A percentile compares a stretch with the other conserved stretches of the same genome.
phyloP scores from a whole-genome alignment of 1,140 invertebrate species.

The Camponotus floridanus region DNA sequence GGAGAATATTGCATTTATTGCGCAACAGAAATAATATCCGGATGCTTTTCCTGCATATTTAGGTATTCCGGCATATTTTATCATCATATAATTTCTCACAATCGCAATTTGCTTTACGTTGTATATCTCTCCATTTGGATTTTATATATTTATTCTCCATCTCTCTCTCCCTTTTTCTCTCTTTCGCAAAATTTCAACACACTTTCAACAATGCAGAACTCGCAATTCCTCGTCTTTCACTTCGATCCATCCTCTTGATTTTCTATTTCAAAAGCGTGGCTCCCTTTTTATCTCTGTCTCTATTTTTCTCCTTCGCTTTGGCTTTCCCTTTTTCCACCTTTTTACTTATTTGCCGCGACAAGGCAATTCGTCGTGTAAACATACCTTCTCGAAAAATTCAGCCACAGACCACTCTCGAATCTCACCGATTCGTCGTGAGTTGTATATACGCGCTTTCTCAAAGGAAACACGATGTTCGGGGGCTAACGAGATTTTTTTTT shows the following conservation, averaged over 20 bases:
- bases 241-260: conserved; percentile 5
- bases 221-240: not conserved
- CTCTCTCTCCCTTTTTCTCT: not conserved
- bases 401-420: not conserved
- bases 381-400: conserved; percentile 35
- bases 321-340: not conserved
- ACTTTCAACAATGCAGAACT: not conserved
- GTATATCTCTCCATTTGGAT: not conserved
- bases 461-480: not conserved
- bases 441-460: not conserved
- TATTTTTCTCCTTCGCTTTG: not conserved
- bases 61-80: not conserved
- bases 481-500: conserved; percentile 1
- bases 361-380: conserved; percentile 61
- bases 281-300: not conserved
- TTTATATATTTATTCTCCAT: not conserved
- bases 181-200: not conserved
- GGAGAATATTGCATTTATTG: not conserved
- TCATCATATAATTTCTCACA: not conserved
- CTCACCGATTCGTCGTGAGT: not conserved
- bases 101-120: not conserved
- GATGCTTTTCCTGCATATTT: not conserved
- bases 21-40: not conserved
- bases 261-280: conserved; percentile 26
- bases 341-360: conserved; percentile 56